phyloP scores from a whole-genome alignment of 2,113 vertebrate genomes.

The Apteryx mantelli region DNA sequence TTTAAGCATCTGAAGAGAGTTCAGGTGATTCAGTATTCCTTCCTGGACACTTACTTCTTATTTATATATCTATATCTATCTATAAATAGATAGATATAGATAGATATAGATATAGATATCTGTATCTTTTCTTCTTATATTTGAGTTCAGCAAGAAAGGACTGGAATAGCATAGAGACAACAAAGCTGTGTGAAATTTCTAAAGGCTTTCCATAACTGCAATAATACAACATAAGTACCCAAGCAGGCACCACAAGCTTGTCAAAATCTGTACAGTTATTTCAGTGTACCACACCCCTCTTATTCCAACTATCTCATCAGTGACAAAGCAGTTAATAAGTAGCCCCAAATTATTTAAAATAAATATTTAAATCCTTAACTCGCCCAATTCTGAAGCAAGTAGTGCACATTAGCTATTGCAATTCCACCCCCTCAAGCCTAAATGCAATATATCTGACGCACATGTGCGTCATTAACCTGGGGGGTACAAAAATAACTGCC shows the following conservation, averaged over 20 bases:
- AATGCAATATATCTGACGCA: background rate
- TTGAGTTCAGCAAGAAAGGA: background rate
- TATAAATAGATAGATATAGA: no score
- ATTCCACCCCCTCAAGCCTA: constrained; percentile 26
- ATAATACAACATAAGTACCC: background rate
- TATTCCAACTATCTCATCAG: background rate
- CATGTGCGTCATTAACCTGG: background rate
- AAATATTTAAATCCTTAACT: constrained; percentile 6
- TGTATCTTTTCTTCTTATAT: background rate
- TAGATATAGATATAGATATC: no score
- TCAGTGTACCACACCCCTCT: constrained; percentile 38
- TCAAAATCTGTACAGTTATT: constrained; percentile 23
- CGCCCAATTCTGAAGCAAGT: background rate
- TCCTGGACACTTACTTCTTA: background rate
- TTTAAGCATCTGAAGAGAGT: background rate
- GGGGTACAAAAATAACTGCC: background rate
- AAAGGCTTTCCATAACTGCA: background rate
- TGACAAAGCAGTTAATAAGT: constrained; percentile 38
- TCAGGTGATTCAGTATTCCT: background rate
- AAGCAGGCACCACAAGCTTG: background rate
- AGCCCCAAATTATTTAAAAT: background rate
- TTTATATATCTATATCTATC: no score
- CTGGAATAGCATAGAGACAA: background rate
- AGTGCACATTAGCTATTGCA: background rate
- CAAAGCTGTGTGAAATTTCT: constrained; percentile 15